phyloP scores from a whole-genome alignment of 2,888 invertebrate genomes.

The Troglohyphantes excavatus region DNA sequence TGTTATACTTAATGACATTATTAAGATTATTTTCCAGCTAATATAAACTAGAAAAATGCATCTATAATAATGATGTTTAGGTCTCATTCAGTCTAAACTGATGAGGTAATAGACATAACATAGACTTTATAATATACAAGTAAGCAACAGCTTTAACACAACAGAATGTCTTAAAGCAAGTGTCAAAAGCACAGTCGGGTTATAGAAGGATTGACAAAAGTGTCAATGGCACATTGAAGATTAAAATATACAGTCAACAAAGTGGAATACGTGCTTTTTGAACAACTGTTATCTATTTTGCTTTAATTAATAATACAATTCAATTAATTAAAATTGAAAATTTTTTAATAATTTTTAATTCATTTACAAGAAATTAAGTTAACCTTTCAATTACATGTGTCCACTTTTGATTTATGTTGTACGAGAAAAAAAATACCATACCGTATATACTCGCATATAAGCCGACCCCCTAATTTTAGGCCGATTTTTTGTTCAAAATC shows the following conservation, averaged over 20 bases:
- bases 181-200: neutral
- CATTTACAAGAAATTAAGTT: too few relatives aligned
- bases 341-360: too few relatives aligned
- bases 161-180: neutral
- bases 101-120: neutral
- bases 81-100: neutral
- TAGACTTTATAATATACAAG: neutral
- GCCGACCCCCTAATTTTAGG: too few relatives aligned
- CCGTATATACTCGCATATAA: too few relatives aligned
- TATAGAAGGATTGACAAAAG: neutral
- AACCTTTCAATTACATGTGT: too few relatives aligned
- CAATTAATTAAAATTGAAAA: too few relatives aligned
- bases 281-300: too few relatives aligned
- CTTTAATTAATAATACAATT: too few relatives aligned
- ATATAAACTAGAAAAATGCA: neutral
- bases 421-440: too few relatives aligned
- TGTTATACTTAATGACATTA: neutral
- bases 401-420: too few relatives aligned
- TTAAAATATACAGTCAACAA: neutral
- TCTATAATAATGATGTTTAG: neutral
- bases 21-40: neutral
- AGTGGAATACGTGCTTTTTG: too few relatives aligned
- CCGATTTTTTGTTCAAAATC: too few relatives aligned
- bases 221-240: slow-evolving; percentile 5
- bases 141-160: neutral